Evolutionary conservation across 1,140 invertebrate genomes (phyloP).

Genomic region (Drosophila pruinosa): DNA sequence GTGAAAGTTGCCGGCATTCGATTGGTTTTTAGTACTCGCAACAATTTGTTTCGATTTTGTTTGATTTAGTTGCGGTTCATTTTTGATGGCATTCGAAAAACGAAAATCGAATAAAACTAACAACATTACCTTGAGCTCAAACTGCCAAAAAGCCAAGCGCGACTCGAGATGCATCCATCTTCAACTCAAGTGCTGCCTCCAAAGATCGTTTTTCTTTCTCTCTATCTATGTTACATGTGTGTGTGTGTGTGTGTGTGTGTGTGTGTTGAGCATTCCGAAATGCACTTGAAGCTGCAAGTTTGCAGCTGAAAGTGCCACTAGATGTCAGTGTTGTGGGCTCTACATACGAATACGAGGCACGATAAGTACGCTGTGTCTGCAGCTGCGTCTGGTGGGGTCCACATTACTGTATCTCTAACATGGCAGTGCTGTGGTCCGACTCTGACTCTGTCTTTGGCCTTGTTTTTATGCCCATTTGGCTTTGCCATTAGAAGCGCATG

Average conservation of each 20-base stretch:
- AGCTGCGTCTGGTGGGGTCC: slow-evolving; percentile 31
- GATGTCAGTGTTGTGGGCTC: slow-evolving; percentile 71
- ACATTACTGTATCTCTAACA: slow-evolving; percentile 13
- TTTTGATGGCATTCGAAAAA: slow-evolving; percentile 27
- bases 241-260: slow-evolving; percentile 29
- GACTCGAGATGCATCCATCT: slow-evolving; percentile 57
- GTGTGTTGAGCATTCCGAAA: slow-evolving; percentile 47
- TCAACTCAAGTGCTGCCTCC: slow-evolving; percentile 35
- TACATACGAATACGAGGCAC: slow-evolving; percentile 8
- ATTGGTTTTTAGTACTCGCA: slow-evolving; percentile 13
- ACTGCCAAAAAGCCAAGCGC: slow-evolving; percentile 57
- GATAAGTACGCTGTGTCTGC: background rate
- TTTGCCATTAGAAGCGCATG: slow-evolving; percentile 73
- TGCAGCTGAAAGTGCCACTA: slow-evolving; percentile 68
- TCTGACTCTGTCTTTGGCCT: slow-evolving; percentile 10
- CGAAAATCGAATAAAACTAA: slow-evolving; percentile 25
- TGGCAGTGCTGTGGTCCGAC: background rate
- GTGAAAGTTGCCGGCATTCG: slow-evolving; percentile 57
- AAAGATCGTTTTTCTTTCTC: slow-evolving; percentile 27
- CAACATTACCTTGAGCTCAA: slow-evolving; percentile 75
- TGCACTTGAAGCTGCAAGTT: slow-evolving; percentile 74
- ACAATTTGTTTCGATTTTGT: slow-evolving; percentile 27
- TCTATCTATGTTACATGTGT: slow-evolving; percentile 29
- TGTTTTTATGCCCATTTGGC: slow-evolving; percentile 26
- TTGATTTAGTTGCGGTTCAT: slow-evolving; percentile 24